Evolutionary conservation across 1,140 invertebrate genomes (phyloP), one percentile per base, ranked within the genome.

Genomic region (Hyphantria cunea): DNA sequence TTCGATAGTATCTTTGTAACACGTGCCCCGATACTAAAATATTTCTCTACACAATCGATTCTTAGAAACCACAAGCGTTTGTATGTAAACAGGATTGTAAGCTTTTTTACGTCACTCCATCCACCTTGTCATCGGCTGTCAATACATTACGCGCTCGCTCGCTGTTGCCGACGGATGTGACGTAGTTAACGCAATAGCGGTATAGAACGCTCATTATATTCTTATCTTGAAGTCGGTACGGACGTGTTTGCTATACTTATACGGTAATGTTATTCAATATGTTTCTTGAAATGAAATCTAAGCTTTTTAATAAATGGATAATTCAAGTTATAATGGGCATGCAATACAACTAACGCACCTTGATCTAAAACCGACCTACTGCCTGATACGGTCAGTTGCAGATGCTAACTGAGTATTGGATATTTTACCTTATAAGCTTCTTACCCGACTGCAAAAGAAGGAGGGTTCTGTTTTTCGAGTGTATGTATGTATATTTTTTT

Each of bases 81-180:
- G 52, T 63, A 33, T 49, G 47, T 56, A 64, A 64, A 64, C 50
- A 62, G n/a, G n/a, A 31, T 56, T 47, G 17, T 25, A 25, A 25
- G 17, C 15, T 55, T 59, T 65, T 66, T 65, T 33, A 45, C 31
- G 32, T n/a, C 33, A 51, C 47, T 14, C 32, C 15, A 45, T 37
- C 44, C 45, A 25, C 15, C 45, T 41, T 55, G 64, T 69, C 64
- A 48, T 67, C 70, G 59, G 59, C 50, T 67, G 64, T 68, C 55
- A 55, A 60, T 51, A 63, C 42, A 10, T 31, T 17, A 50, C n/a
- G 54, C 25, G 25, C 44, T 37, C 59, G 68, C 70, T 62, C 60
- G 54, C 53, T 68, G 68, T 68, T 68, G 42, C 33, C 41, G 56
- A 47, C 64, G 73, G 66, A 78, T 68, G 67, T 76, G 73, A 78